Conservation (phyloP, 2,888 invertebrate genomes). For the Thera britannica region DNA sequence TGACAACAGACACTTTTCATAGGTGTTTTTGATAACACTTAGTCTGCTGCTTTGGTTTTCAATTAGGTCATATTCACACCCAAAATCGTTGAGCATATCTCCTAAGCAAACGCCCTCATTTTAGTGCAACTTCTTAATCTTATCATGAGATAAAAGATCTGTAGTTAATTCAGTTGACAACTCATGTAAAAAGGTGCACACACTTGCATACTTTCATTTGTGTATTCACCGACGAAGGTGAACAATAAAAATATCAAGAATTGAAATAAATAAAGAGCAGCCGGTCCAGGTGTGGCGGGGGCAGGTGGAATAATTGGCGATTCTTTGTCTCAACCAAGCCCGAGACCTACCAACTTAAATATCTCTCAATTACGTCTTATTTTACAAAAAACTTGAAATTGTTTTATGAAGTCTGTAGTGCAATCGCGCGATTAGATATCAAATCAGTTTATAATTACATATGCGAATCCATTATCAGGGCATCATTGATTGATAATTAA, state of each 20-base stretch:
- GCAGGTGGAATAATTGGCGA: conserved; percentile 85
- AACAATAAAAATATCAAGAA: conserved; percentile 83
- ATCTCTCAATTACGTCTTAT: conserved; percentile 61
- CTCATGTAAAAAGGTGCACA: conserved; percentile 56
- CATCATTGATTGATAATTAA: background rate
- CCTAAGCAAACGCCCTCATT: conserved; percentile 33
- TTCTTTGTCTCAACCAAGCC: conserved; percentile 80
- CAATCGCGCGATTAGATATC: conserved; percentile 14
- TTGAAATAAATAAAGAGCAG: conserved; percentile 82
- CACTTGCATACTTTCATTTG: conserved; percentile 60
- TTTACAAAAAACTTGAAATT: conserved; percentile 49
- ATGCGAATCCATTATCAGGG: background rate
- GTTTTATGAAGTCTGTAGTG: conserved; percentile 24
- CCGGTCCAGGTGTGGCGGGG: conserved; percentile 79
- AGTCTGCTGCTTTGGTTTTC: background rate
- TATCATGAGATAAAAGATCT: conserved; percentile 45
- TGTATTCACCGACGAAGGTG: conserved; percentile 66
- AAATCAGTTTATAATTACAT: conserved; percentile 3
- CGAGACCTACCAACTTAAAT: conserved; percentile 70
- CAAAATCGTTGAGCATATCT: background rate
- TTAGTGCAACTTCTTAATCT: conserved; percentile 41
- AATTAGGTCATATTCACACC: background rate
- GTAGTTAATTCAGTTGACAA: conserved; percentile 51
- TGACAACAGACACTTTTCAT: background rate
- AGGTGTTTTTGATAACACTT: no score